A percentile compares a stretch with the other conserved stretches of the same genome.
phyloP scores from a whole-genome alignment of 2,888 invertebrate genomes.

The Drosophila basisetae region DNA sequence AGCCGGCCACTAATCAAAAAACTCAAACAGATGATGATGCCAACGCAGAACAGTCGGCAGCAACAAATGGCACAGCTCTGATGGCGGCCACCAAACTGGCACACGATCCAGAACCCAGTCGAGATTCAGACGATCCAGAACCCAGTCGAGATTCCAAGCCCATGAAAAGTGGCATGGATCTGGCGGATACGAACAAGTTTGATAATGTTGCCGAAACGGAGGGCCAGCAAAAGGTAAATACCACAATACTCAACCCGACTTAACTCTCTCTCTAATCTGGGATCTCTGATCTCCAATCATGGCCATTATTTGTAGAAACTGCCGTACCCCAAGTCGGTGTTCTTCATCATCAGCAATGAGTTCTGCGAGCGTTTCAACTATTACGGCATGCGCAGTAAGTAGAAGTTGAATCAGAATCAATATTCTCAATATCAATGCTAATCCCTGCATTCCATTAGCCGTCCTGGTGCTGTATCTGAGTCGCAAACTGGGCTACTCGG shows the following conservation, averaged over 20 bases:
- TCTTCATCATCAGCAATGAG: conserved; percentile 96
- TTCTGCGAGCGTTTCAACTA: conserved; percentile 98
- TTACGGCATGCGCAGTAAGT: conserved; percentile 97
- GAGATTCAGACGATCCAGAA: conserved; percentile 16
- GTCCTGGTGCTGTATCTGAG: conserved; percentile 91
- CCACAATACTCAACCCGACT: background rate
- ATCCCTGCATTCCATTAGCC: conserved; percentile 85
- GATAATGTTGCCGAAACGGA: conserved; percentile 73
- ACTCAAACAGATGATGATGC: background rate
- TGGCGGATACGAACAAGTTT: conserved; percentile 35
- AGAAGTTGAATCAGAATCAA: background rate
- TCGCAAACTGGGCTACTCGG: conserved; percentile 88
- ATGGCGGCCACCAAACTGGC: conserved; percentile 28
- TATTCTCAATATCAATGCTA: background rate
- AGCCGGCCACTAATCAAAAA: background rate
- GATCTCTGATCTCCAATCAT: background rate
- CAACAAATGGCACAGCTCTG: conserved; percentile 47
- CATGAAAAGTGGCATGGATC: conserved; percentile 50
- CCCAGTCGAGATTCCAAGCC: conserved; percentile 11
- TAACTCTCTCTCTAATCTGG: background rate
- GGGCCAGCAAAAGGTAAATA: conserved; percentile 80
- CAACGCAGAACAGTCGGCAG: background rate
- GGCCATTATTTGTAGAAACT: conserved; percentile 72
- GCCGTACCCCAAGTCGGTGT: conserved; percentile 90
- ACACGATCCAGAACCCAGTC: conserved; percentile 14